Conservation (phyloP, 2,797 vertebrate genomes). For the Rallus crepitans region DNA sequence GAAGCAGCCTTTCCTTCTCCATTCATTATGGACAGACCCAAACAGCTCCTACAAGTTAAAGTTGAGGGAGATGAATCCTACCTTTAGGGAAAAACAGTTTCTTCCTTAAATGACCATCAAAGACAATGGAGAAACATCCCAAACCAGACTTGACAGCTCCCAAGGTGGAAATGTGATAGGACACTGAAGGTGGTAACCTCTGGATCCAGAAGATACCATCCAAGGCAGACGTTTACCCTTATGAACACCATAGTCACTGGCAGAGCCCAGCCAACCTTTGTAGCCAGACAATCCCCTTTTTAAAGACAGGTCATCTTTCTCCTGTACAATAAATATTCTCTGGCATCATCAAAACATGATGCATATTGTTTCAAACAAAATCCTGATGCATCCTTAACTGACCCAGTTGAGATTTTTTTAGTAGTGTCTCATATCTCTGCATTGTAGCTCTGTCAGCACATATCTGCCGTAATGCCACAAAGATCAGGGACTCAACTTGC, state of each 20-base stretch:
- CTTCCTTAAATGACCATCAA: not conserved
- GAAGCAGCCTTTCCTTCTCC: not conserved
- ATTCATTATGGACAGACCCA: not conserved
- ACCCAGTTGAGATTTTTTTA: constrained; percentile 15
- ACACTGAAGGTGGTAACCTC: not conserved
- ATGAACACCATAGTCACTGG: not conserved
- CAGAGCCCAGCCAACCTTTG: not conserved
- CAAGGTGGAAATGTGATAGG: not conserved
- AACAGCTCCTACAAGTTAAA: not conserved
- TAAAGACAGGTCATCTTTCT: not conserved
- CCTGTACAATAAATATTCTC: not conserved
- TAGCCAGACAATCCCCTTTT: not conserved
- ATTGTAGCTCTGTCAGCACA: not conserved
- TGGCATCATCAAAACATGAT: not conserved
- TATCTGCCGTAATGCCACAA: not conserved
- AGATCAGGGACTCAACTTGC: not conserved
- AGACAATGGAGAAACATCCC: not conserved
- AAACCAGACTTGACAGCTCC: not conserved
- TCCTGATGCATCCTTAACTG: not conserved
- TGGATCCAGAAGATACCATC: not conserved
- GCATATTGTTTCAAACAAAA: not conserved
- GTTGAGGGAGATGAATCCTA: not conserved
- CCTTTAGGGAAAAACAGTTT: not conserved
- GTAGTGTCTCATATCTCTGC: not conserved
- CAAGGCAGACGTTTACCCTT: not conserved